phyloP scores from a whole-genome alignment of 2,797 vertebrate genomes.

The Channa striata region DNA sequence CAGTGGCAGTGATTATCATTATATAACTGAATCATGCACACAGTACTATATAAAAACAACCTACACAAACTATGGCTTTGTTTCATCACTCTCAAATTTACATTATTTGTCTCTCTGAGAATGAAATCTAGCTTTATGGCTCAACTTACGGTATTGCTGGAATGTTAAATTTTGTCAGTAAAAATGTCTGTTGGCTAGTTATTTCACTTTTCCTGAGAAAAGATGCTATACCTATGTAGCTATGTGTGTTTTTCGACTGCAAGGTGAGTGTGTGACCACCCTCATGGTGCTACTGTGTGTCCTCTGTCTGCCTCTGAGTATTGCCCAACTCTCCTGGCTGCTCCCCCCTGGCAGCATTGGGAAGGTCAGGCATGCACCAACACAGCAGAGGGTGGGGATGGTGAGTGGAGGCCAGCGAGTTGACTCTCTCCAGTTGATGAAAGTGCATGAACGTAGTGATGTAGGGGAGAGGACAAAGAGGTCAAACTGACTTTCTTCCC shows the following conservation, averaged over 20 bases:
- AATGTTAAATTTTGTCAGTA: conserved; percentile 58
- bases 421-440: conserved; percentile 33
- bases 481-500: conserved; percentile 37
- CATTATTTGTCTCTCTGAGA: conserved; percentile 45
- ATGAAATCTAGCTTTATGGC: conserved; percentile 56
- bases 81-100: conserved; percentile 56
- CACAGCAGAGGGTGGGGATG: conserved; percentile 57
- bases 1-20: conserved; percentile 63
- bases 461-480: conserved; percentile 41
- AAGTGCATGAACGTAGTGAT: conserved; percentile 29
- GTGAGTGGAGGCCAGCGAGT: conserved; percentile 23
- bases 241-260: conserved; percentile 5
- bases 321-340: conserved; percentile 70
- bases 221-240: conserved; percentile 42
- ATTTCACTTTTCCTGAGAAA: conserved; percentile 77
- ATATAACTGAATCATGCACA: conserved; percentile 65
- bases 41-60: conserved; percentile 61
- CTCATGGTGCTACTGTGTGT: conserved; percentile 37
- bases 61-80: conserved; percentile 71
- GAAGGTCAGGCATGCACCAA: conserved; percentile 73
- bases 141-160: conserved; percentile 71
- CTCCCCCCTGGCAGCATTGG: conserved; percentile 82
- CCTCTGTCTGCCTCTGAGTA: conserved; percentile 73
- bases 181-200: conserved; percentile 36
- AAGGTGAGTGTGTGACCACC: conserved; percentile 32